Conservation (phyloP, 1,140 invertebrate species). For the Drosophila sechellia region DNA sequence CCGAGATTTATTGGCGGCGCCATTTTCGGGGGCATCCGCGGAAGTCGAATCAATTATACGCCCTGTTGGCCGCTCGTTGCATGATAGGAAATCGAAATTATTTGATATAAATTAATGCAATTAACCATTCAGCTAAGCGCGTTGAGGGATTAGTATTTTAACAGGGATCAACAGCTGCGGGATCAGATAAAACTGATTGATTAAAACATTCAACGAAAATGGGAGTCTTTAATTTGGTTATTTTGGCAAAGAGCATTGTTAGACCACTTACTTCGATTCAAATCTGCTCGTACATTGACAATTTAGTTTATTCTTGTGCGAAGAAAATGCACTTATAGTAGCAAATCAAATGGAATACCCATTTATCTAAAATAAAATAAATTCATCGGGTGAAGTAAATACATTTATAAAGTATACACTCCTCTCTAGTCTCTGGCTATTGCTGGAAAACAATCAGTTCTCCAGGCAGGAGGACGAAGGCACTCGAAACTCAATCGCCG, state of each 20-base stretch:
- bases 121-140: constrained; percentile 45
- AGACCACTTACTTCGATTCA: no score
- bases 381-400: constrained; percentile 5
- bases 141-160: constrained; percentile 8
- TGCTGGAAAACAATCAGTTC: constrained; percentile 27
- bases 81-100: constrained; percentile 75
- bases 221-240: background rate
- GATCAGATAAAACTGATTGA: background rate
- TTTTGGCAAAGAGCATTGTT: background rate
- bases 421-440: background rate
- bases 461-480: constrained; percentile 10
- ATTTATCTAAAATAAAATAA: constrained; percentile 15
- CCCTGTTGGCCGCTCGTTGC: constrained; percentile 66
- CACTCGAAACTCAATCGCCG: constrained; percentile 11
- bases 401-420: constrained; percentile 40
- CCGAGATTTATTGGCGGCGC: constrained; percentile 53
- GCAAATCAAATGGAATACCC: constrained; percentile 14
- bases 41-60: constrained; percentile 80
- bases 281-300: background rate
- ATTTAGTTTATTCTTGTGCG: background rate
- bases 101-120: constrained; percentile 62
- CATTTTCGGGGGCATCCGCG: constrained; percentile 66
- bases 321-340: background rate
- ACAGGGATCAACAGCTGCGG: background rate
- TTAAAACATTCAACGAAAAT: background rate